Base-by-base conservation (phyloP, 2,797 vertebrate genomes). In the Dryobates pubescens region DNA sequence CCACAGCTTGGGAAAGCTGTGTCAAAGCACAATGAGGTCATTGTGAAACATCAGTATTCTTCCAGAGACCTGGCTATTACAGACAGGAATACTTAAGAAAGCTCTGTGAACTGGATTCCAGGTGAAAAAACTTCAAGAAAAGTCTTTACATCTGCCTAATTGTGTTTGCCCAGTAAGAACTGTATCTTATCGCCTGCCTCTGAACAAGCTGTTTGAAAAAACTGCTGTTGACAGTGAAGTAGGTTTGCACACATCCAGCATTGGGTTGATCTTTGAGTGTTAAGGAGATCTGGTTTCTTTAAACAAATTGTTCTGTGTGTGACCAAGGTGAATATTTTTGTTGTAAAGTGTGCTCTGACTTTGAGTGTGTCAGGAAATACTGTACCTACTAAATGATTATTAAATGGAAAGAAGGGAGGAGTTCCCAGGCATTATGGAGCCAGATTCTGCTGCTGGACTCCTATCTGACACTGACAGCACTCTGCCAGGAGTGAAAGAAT, bases 31-130 rank as follows among this genome's bases (percentile, higher is more conserved):
- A 98, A 98, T 98, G 97, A 98, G 97, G 96, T 98, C 98, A 98
- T 98, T 98, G 97, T 98, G 98, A 96, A 97, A 98, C 97, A 96
- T 94, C 94, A 75, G 88, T 97, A 96, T 98, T 98, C 97, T 97
- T 98, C 96, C 96, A 88, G 96, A 97, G 97, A 94, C 97, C 94
- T 97, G 95, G 96, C 97, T 98, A 93, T 98, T 97, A 97, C 96
- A 96, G 96, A 93, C 92, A 93, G 89, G 87, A 95, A 88, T 88
- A 71, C 81, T 96, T 90, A 67, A 97, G 93, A 96, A 97, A 96
- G 96, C 97, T 96, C 96, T 96, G 90, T 92, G 92, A 90, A 91
- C 96, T 92, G 94, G 78, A 79, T 96, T 97, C 95, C 96, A 97
- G 97, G 97, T 98, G 96, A 89, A 96, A 95, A 67, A 43, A 59